Percentiles rank a stretch among this genome's conserved stretches.
Conservation (phyloP, 2,888 invertebrate species). For the Drosophila cognata region DNA sequence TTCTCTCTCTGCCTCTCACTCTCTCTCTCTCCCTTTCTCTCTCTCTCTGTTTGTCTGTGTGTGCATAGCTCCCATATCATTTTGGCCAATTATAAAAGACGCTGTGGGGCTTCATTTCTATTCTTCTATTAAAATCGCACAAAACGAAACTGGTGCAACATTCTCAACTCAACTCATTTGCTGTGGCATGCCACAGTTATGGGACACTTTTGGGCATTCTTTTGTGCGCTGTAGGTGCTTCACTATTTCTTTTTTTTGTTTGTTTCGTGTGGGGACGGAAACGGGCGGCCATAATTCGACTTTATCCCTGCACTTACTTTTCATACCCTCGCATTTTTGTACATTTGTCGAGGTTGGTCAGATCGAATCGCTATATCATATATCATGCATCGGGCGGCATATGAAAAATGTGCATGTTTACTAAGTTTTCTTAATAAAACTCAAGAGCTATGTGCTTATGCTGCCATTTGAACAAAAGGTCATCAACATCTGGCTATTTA, state of each 20-base stretch:
- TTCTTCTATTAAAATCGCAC: slow-evolving; percentile 20
- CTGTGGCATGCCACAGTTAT: slow-evolving; percentile 27
- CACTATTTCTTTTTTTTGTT: not conserved
- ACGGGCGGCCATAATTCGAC: not conserved
- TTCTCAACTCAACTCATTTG: slow-evolving; percentile 61
- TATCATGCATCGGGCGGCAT: not conserved
- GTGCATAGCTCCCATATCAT: slow-evolving; percentile 8
- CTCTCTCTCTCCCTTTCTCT: not conserved
- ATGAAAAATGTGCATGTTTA: not conserved
- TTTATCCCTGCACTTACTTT: not conserved
- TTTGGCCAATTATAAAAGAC: slow-evolving; percentile 39
- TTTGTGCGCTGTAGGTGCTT: slow-evolving; percentile 11
- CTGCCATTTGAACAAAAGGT: not conserved
- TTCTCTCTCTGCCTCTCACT: not conserved
- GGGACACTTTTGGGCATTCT: slow-evolving; percentile 8
- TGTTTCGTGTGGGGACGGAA: not conserved
- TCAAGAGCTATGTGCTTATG: not conserved
- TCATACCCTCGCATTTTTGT: not conserved
- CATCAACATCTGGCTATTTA: no score
- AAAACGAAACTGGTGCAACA: slow-evolving; percentile 38
- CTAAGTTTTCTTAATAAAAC: not conserved
- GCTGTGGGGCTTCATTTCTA: slow-evolving; percentile 27
- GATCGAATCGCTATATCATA: not conserved
- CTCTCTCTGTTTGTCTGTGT: not conserved
- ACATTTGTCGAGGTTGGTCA: not conserved